Evolutionary conservation across 2,797 vertebrate species (phyloP), one percentile per base, ranked within the genome.

Genomic region (Coracias cyanogaster): DNA sequence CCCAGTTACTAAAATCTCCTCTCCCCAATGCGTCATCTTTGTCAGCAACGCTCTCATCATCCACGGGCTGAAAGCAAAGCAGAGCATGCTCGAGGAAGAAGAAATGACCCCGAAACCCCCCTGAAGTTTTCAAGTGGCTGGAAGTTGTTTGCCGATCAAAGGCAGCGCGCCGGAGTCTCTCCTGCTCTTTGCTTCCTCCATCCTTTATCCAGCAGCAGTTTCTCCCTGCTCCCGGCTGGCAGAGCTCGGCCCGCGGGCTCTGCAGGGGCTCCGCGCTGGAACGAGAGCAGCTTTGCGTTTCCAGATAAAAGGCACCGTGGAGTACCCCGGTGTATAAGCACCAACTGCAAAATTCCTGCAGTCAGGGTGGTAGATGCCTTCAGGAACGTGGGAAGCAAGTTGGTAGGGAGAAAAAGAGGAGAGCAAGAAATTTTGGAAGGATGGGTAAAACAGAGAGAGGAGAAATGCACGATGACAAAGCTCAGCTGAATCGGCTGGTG

Each of bases 1-100:
- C 70, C 87, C 86, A 89, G 94, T 96, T 95, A 89, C 94, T 96
- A 91, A 96, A 95, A 93, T 95, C 92, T 93, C 24, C 69, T 96
- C 66, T 94, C 61, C 51, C 37, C 1, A 1, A 26, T 67, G 66
- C 4, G 17, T 91, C 83, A 71, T 65, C 25, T 5, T 48, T 7
- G 1, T 35, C 71, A 69, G 31, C 77, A 73, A n/a, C 4, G 2
- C 61, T 89, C 71, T 94, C 61, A 17, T 85, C 67, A 31, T 77
- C 58, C 0, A 1, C 7, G 0, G 57, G 54, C 81, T 77, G 60
- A 39, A 43, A 83, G 39, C 85, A 78, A 58, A 86, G 69, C 35
- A n/a, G 29, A 84, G 39, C 58, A 15, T 8, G 2, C 54, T 52
- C 1, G 0, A 52, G 51, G 69, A 65, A 71, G 54, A 66, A 83